Conservation (phyloP, 1,140 invertebrate genomes). For the Centruroides sculpturatus region DNA sequence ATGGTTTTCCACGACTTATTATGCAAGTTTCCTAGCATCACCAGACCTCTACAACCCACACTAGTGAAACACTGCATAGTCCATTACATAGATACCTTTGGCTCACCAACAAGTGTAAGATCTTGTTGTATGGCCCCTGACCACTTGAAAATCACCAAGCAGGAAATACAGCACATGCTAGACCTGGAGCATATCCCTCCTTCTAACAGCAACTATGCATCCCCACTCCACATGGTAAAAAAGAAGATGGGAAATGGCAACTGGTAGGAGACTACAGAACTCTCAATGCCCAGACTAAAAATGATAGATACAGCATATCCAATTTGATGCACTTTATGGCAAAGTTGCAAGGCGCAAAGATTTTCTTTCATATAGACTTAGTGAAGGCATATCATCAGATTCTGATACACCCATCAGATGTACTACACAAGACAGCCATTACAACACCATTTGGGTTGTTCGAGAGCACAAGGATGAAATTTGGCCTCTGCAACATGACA, state of each 20-base stretch:
- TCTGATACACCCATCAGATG: conserved; percentile 4
- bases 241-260: conserved; percentile 19
- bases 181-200: conserved; percentile 9
- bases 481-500: conserved; percentile 18
- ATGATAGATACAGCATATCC: conserved; percentile 21
- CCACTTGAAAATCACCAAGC: conserved; percentile 6
- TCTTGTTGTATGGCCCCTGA: conserved; percentile 7
- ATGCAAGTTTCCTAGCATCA: conserved; percentile 2
- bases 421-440: conserved; percentile 19
- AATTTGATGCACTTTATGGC: conserved; percentile 17
- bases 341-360: conserved; percentile 2
- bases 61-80: conserved; percentile 3
- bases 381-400: conserved; percentile 18
- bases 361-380: conserved; percentile 17
- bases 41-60: not conserved
- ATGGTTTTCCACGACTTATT: not conserved
- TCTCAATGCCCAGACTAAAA: conserved; percentile 19
- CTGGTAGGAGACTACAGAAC: conserved; percentile 20
- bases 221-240: conserved; percentile 20
- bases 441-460: conserved; percentile 21
- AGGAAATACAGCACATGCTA: conserved; percentile 10
- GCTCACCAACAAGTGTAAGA: conserved; percentile 2
- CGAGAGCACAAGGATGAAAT: conserved; percentile 16
- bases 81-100: conserved; percentile 13
- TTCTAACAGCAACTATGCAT: conserved; percentile 11